phyloP scores from a whole-genome alignment of 2,888 invertebrate genomes.

The Andrena camellia region DNA sequence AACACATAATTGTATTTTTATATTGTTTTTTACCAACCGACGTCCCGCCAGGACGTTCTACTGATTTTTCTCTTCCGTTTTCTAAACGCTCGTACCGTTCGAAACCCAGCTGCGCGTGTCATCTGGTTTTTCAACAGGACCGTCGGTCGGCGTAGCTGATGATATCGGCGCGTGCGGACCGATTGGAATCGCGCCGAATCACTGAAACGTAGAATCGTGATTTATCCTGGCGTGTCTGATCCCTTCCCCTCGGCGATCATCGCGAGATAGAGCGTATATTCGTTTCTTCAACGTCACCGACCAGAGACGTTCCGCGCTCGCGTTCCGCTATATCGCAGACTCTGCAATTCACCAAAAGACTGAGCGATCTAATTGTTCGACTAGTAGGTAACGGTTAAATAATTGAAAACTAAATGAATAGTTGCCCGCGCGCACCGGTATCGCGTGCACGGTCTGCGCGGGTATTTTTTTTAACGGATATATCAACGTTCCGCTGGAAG shows the following conservation, averaged over 20 bases:
- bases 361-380: conserved; percentile 76
- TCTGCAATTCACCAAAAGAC: conserved; percentile 80
- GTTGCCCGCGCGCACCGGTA: conserved; percentile 1
- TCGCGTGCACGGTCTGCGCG: conserved; percentile 14
- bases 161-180: conserved; percentile 18
- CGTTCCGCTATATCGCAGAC: conserved; percentile 66
- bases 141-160: background rate
- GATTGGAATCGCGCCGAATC: conserved; percentile 2
- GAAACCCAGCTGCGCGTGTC: conserved; percentile 53
- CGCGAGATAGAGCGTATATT: conserved; percentile 18
- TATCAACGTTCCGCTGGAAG: conserved; percentile 29
- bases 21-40: conserved; percentile 76
- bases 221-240: background rate
- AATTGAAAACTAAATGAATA: conserved; percentile 38
- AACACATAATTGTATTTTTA: conserved; percentile 79
- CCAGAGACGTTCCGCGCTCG: conserved; percentile 41
- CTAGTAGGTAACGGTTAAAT: conserved; percentile 65
- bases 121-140: background rate
- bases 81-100: conserved; percentile 55
- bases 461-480: conserved; percentile 48
- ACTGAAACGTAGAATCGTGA: background rate
- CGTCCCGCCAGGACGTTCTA: conserved; percentile 54
- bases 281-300: conserved; percentile 16
- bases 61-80: conserved; percentile 72
- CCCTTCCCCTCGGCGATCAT: conserved; percentile 12